phyloP scores from a whole-genome alignment of 2,797 vertebrate species.

The Sandelia bainsii region DNA sequence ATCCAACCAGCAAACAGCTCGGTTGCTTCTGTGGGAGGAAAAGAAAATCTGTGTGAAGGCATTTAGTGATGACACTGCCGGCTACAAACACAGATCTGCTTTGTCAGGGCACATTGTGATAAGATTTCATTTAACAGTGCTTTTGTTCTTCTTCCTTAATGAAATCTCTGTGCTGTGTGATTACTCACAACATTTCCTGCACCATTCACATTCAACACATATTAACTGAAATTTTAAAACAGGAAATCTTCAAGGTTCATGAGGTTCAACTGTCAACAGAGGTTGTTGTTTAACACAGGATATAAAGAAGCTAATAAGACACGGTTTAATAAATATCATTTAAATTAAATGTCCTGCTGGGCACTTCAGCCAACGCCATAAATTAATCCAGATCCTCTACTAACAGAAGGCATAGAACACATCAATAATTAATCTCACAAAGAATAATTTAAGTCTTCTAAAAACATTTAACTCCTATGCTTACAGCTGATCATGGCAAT shows the following conservation, averaged over 20 bases:
- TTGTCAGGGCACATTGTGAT: background rate
- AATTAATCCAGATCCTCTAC: conserved; percentile 51
- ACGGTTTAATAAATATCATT: conserved; percentile 56
- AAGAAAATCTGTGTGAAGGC: conserved; percentile 7
- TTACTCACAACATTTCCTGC: conserved; percentile 4
- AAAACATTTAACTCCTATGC: conserved; percentile 46
- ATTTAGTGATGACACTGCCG: conserved; percentile 20
- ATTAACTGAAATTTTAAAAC: conserved; percentile 13
- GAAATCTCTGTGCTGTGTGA: background rate
- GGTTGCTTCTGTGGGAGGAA: background rate
- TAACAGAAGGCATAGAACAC: conserved; percentile 42
- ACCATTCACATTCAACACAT: conserved; percentile 26
- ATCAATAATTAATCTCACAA: conserved; percentile 56
- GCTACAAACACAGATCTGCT: conserved; percentile 9
- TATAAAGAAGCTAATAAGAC: conserved; percentile 26
- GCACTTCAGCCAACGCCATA: conserved; percentile 43
- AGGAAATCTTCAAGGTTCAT: conserved; percentile 1
- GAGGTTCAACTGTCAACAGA: background rate
- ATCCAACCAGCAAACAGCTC: conserved; percentile 29
- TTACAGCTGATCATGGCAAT: conserved; percentile 34
- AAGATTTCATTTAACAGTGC: conserved; percentile 25
- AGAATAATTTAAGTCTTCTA: conserved; percentile 32
- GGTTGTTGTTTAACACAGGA: conserved; percentile 14
- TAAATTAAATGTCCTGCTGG: conserved; percentile 49
- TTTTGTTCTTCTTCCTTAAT: conserved; percentile 18